A percentile compares a stretch with the other conserved stretches of the same genome.
Evolutionary conservation across 2,797 vertebrate species (phyloP).

Genomic region (Uromys caudimaculatus): DNA sequence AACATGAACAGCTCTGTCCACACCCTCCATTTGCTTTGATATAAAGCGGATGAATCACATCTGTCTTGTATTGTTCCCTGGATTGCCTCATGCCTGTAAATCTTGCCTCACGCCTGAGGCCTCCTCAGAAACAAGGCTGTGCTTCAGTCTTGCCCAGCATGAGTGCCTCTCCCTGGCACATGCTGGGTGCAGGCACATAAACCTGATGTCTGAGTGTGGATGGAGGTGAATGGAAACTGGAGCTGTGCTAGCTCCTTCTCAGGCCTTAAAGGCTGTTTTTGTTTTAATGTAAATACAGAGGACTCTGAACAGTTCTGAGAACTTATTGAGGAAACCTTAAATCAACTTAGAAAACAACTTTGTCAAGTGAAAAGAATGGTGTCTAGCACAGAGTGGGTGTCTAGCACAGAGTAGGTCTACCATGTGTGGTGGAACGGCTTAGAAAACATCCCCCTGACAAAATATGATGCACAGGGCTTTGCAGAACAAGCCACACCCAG

Average conservation of each 20-base stretch:
- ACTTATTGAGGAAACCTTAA: neutral
- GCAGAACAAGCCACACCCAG: neutral
- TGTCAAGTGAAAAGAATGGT: neutral
- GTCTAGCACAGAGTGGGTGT: neutral
- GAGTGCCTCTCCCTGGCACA: neutral
- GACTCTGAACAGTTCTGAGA: neutral
- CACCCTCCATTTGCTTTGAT: conserved; percentile 74
- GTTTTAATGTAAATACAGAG: neutral
- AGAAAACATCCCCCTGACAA: neutral
- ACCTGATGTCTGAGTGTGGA: neutral
- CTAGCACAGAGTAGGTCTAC: neutral
- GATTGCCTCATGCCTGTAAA: conserved; percentile 61
- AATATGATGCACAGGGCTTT: neutral
- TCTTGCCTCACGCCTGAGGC: conserved; percentile 44
- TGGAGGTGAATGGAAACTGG: neutral
- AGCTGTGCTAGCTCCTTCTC: neutral
- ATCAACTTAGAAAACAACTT: neutral
- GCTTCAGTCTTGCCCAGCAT: neutral
- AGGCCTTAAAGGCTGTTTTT: neutral
- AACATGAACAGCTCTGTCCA: conserved; percentile 47
- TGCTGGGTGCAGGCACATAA: neutral
- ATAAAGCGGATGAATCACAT: conserved; percentile 65
- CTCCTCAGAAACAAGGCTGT: neutral
- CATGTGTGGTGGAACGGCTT: neutral
- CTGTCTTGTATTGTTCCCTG: conserved; percentile 49